Conservation (phyloP, 2,113 vertebrate genomes). For the Cricetomys ansorgei region DNA sequence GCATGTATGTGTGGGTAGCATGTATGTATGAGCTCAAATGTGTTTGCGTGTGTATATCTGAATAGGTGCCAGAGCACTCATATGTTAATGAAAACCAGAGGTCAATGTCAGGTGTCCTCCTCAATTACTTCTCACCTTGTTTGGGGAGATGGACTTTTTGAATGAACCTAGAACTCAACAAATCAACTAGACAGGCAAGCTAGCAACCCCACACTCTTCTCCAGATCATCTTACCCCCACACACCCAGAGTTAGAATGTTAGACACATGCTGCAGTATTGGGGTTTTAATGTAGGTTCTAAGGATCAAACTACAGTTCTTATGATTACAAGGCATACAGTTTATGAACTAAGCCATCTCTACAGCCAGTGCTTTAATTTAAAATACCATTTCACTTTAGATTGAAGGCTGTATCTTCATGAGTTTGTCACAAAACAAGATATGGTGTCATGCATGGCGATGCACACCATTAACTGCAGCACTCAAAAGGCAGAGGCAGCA, state of each 20-base stretch:
- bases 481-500: background rate
- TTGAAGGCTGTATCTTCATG: background rate
- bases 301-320: background rate
- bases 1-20: background rate
- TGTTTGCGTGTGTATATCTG: background rate
- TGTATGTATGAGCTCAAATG: background rate
- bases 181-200: background rate
- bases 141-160: background rate
- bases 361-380: background rate
- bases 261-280: too few relatives aligned
- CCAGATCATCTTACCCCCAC: too few relatives aligned
- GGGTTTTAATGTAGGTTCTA: background rate
- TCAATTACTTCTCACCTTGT: background rate
- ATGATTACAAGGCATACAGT: too few relatives aligned
- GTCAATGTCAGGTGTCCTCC: too few relatives aligned
- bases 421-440: background rate
- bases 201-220: rapidly evolving
- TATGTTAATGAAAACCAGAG: background rate
- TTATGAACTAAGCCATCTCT: background rate
- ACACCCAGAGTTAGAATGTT: background rate
- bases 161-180: too few relatives aligned
- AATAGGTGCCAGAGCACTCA: background rate
- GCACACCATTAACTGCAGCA: rapidly evolving
- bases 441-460: background rate
- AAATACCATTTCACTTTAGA: background rate